Conservation (phyloP, 2,888 invertebrate genomes). For the Busseola fusca region DNA sequence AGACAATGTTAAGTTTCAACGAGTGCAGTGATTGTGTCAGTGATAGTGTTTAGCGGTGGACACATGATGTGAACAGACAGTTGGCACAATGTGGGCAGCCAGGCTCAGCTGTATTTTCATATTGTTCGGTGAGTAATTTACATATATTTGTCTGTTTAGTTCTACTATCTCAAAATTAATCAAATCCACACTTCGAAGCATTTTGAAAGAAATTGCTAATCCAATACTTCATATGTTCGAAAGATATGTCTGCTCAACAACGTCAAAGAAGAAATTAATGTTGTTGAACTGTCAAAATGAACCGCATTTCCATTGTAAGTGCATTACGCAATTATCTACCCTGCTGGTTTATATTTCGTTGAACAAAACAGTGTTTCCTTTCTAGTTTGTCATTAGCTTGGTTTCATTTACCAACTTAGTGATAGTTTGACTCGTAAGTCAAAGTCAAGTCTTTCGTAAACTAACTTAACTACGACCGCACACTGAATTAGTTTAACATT, state of each 20-base stretch:
- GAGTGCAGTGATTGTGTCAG: conserved; percentile 61
- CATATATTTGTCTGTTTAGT: background rate
- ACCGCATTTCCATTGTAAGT: background rate
- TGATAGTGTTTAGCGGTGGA: conserved; percentile 72
- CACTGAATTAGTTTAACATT: background rate
- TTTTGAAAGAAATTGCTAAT: background rate
- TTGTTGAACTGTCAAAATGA: background rate
- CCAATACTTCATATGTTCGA: background rate
- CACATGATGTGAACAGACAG: conserved; percentile 80
- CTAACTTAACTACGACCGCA: background rate
- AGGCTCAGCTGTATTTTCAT: conserved; percentile 85
- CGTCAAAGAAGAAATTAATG: background rate
- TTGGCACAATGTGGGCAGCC: conserved; percentile 84
- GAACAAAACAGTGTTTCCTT: background rate
- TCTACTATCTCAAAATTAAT: background rate
- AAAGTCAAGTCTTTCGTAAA: background rate
- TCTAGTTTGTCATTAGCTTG: background rate
- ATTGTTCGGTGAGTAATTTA: conserved; percentile 82
- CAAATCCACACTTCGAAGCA: background rate
- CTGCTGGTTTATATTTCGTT: background rate
- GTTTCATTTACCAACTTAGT: background rate
- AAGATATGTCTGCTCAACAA: background rate
- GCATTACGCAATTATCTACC: background rate
- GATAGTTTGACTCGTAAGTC: background rate
- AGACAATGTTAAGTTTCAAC: conserved; percentile 45